Percentiles rank a stretch among this genome's conserved stretches.
These are phyloP conservation scores for Anguilla obscura DNA, from an alignment of 2,797 vertebrate species.

Conservation along the genomic window DNA sequence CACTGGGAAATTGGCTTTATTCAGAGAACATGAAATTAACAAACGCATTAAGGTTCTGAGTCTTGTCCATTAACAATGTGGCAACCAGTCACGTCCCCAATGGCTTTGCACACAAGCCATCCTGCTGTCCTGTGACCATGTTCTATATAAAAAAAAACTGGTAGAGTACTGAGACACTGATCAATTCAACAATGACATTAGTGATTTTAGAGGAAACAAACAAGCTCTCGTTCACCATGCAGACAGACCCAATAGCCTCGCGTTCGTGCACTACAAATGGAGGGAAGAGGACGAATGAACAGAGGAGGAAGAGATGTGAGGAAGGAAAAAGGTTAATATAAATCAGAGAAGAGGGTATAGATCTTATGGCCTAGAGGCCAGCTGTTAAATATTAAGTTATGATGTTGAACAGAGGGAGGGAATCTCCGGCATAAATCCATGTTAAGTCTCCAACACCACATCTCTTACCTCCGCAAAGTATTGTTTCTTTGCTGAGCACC, in stretches of 20 bases:
- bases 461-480: conserved; percentile 52
- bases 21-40: background rate
- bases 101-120: background rate
- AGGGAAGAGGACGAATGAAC: background rate
- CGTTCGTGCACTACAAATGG: background rate
- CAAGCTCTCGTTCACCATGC: conserved; percentile 22
- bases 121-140: background rate
- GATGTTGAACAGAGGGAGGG: conserved; percentile 8
- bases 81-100: background rate
- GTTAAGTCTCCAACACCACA: background rate
- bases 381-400: background rate
- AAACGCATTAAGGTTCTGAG: background rate
- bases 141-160: background rate
- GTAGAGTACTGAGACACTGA: background rate
- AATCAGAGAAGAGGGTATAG: background rate
- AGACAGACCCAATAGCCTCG: background rate
- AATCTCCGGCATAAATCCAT: conserved; percentile 2
- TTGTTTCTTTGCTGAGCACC: conserved; percentile 53
- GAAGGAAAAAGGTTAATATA: background rate
- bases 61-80: background rate
- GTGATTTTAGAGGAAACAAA: conserved; percentile 2
- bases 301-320: background rate
- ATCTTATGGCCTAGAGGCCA: background rate
- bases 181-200: background rate
- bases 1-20: background rate